phyloP scores from a whole-genome alignment of 2,113 vertebrate species.

The Erpornis zantholeuca region DNA sequence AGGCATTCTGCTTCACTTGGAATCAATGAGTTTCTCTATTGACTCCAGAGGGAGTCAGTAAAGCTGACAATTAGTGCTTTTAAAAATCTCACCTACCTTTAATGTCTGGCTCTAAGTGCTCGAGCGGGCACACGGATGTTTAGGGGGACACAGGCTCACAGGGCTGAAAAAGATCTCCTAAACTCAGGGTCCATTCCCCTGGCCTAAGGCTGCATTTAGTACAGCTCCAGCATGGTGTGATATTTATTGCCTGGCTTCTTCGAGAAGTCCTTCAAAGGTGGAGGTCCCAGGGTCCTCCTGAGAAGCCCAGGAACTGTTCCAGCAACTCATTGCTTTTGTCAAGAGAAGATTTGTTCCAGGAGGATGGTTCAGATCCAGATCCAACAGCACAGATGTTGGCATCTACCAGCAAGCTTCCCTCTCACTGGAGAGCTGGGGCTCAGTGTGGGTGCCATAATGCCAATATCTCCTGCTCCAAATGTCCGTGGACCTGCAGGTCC shows the following conservation, averaged over 20 bases:
- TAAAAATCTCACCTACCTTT: conserved; percentile 56
- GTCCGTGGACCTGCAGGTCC: neutral
- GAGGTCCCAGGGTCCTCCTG: neutral
- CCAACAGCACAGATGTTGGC: neutral
- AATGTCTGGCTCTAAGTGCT: conserved; percentile 6
- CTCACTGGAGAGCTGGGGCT: neutral
- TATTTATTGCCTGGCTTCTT: neutral
- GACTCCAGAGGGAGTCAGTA: conserved; percentile 43
- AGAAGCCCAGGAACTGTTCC: neutral
- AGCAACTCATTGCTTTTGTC: neutral
- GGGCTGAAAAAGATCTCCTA: neutral
- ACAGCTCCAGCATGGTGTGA: neutral
- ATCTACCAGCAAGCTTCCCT: neutral
- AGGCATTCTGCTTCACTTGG: conserved; percentile 41
- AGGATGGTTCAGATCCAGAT: neutral
- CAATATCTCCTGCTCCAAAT: neutral
- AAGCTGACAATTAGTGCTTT: conserved; percentile 56
- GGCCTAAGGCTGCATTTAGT: neutral
- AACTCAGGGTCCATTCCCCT: neutral
- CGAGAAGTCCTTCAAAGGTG: neutral
- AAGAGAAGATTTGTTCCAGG: neutral
- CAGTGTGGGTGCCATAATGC: neutral
- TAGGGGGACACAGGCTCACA: neutral
- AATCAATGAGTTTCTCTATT: conserved; percentile 52
- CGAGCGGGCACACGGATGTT: neutral